A percentile compares a stretch with the other conserved stretches of the same genome.
These are phyloP conservation scores for Microtus oregoni DNA, from an alignment of 2,113 vertebrate genomes.

Conservation along the genomic window DNA sequence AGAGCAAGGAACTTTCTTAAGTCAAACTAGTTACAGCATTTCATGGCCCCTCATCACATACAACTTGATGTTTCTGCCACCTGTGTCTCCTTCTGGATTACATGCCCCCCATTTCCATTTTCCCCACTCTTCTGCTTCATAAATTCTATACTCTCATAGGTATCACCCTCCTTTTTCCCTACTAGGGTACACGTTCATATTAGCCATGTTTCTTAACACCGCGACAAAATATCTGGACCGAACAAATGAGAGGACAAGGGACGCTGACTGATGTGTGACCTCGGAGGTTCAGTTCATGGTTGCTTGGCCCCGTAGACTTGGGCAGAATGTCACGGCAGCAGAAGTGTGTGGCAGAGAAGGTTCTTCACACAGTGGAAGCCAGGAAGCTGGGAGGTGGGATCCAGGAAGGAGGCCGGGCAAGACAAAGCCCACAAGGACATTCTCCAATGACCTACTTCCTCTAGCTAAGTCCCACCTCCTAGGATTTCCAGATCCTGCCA, in stretches of 20 bases:
- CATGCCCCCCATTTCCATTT: neutral
- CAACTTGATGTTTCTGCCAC: neutral
- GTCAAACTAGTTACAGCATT: neutral
- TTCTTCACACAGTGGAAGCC: neutral
- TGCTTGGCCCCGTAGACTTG: neutral
- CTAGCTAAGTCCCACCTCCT: neutral
- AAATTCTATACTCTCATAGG: neutral
- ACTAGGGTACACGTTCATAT: neutral
- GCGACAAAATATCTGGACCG: neutral
- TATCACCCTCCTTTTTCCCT: no score
- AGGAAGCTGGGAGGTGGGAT: neutral
- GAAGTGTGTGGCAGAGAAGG: neutral
- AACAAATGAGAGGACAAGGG: neutral
- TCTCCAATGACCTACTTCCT: neutral
- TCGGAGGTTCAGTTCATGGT: neutral
- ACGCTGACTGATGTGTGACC: no score
- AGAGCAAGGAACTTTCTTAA: neutral
- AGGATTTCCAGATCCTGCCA: neutral
- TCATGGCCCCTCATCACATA: neutral
- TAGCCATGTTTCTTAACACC: neutral
- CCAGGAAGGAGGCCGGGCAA: neutral
- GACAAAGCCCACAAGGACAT: neutral
- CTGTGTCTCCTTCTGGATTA: accelerated
- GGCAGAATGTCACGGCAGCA: neutral
- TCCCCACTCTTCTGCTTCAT: no score